Evolutionary conservation across 2,888 invertebrate genomes (phyloP), one percentile per base, ranked within the genome.

Genomic region (Leptopilina myrica): DNA sequence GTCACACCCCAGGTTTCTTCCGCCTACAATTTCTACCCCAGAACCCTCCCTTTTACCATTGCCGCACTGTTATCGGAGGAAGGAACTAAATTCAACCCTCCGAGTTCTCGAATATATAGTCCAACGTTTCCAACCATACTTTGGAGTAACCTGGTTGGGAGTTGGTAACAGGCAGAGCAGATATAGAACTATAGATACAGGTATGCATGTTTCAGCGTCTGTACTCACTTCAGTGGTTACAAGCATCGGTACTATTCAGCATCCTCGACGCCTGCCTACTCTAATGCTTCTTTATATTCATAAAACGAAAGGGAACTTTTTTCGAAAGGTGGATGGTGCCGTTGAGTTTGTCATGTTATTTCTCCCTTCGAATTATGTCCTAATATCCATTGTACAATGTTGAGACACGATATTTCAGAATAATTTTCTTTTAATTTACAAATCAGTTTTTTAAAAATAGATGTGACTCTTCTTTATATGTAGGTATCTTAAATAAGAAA

Each of bases 21-120:
- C 40, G 80, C 77, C 82, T 81, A 84, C 83, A 85, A 84, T 85
- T 86, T 85, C 86, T 86, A 84, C 83, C 80, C 84, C 82, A 82
- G 84, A 85, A 81, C 83, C 43, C 43, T 8, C 8, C 8, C 43
- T 8, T 43, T 43, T 5, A 82, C 83, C 84, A 83, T 82, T 81
- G 81, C 83, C 80, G 80, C 82, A 80, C 77, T 79, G 81, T 83
- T 81, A 85, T 83, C 83, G 84, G 81, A 84, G 85, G 83, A 83
- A 85, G 85, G 85, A 83, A 86, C 84, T 87, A 86, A 84, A 84
- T 86, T 83, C 82, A 80, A 49, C 49, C 49, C 49, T 49, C 12
- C 2, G 49, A 49, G 49, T 49, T 49, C 9, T 49, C 46, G 46
- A 33, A 43, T 43, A 43, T 43, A 43, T 56, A 56, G 56, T 56